phyloP scores from a whole-genome alignment of 2,113 vertebrate genomes.

The Patagioenas fasciata region DNA sequence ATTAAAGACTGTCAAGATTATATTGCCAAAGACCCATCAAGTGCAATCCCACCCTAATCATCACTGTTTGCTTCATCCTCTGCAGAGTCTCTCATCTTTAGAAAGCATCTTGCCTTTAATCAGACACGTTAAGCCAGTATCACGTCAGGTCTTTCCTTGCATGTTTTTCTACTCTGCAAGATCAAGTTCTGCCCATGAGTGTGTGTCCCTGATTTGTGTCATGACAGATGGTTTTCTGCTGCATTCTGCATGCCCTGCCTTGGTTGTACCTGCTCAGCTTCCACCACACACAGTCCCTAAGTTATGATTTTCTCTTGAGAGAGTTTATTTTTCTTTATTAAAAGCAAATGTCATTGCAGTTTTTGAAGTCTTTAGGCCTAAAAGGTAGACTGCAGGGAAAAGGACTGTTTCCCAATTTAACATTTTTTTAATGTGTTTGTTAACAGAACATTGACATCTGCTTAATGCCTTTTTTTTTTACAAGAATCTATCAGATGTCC shows the following conservation, averaged over 20 bases:
- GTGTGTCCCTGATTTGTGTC: neutral
- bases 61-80: neutral
- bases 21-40: neutral
- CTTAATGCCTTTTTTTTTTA: neutral
- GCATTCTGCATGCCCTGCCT: neutral
- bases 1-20: neutral
- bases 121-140: neutral
- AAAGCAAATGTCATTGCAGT: neutral
- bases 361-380: constrained; percentile 3
- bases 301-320: neutral
- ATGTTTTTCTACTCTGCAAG: neutral
- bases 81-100: neutral
- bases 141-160: neutral
- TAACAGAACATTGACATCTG: constrained; percentile 12
- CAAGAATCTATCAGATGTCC: neutral
- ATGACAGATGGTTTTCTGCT: neutral
- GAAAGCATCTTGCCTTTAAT: neutral
- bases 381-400: neutral
- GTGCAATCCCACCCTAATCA: neutral
- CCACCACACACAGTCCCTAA: neutral
- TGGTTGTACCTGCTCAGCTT: neutral
- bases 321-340: constrained; percentile 10
- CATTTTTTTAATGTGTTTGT: constrained; percentile 14
- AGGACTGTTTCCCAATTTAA: neutral
- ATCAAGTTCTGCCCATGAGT: neutral